A percentile compares a stretch with the other conserved stretches of the same genome.
phyloP scores from a whole-genome alignment of 1,140 invertebrate genomes.

The Leptopilina boulardi region DNA sequence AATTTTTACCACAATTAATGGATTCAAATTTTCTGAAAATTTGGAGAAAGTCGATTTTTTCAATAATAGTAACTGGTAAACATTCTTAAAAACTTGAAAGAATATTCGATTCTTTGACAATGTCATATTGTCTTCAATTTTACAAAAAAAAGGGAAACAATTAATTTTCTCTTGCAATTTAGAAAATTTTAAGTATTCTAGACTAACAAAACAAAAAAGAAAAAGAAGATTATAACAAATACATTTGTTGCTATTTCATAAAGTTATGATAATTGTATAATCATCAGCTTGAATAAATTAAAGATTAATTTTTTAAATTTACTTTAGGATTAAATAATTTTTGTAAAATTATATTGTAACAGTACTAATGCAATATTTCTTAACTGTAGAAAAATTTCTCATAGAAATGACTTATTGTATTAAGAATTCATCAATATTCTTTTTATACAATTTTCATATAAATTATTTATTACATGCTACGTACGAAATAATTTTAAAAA shows the following conservation, averaged over 20 bases:
- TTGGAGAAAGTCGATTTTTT: too few relatives aligned
- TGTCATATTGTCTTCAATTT: too few relatives aligned
- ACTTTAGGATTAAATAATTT: too few relatives aligned
- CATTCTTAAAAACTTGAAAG: neutral
- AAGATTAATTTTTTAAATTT: too few relatives aligned
- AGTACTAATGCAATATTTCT: slow-evolving; percentile 2
- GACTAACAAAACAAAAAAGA: neutral
- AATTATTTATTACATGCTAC: neutral
- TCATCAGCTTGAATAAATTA: neutral
- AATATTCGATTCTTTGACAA: too few relatives aligned
- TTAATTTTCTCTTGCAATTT: neutral
- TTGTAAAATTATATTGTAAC: neutral
- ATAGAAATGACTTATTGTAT: neutral
- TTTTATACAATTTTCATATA: slow-evolving; percentile 26
- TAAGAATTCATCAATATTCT: neutral
- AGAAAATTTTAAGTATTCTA: neutral
- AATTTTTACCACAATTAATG: too few relatives aligned
- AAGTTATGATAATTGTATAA: neutral
- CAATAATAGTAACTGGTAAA: too few relatives aligned
- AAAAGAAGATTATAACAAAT: neutral
- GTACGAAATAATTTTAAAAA: too few relatives aligned
- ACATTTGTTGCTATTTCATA: neutral
- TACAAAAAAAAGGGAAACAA: neutral
- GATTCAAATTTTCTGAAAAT: too few relatives aligned
- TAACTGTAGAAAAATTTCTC: neutral